Evolutionary conservation across 1,140 invertebrate species (phyloP), one percentile per base, ranked within the genome.

Genomic region (Colletes gigas): DNA sequence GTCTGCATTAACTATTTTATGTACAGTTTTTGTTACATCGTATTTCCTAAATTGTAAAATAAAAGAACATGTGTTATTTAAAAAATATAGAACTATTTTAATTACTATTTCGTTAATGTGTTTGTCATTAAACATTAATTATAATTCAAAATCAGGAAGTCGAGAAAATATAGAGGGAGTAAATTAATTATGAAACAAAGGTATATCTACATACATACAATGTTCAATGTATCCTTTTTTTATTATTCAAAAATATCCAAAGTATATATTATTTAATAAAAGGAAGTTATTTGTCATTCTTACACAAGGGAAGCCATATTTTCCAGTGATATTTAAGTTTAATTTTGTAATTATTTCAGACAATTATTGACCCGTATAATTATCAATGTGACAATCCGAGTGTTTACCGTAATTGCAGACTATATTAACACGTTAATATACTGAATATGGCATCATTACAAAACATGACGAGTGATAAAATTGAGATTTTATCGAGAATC

Each of bases 271-370:
- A 54, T 4, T 14, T 54, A n/a, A 17, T 57, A 57, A 57, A n/a
- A 57, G 2, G 4, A 59, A 59, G 19, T 59, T 7, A 19, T 21
- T 9, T 75, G 8, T 15, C 47, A 81, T 30, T n/a, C 69, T 62
- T 30, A 15, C 30, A 76, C 12, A 14, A 9, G 69, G 47, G 50
- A 60, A 80, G 17, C 50, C 55, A 68, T 44, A 50, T 0, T 50
- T 44, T 3, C 44, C 57, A 68, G 14, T 54, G 19, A 47, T 14
- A 19, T 17, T 14, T 30, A 54, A 59, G 39, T 41, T 15, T 41
- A 14, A 4, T 30, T 47, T 78, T 78, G 50, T 65, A 78, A 78
- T 82, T 30, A 55, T 78, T 54, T 65, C 60, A 63, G 72, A 78
- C 72, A 41, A 50, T 78, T 81, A 55, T 69, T 44, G 15, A 21